phyloP scores from a whole-genome alignment of 2,797 vertebrate genomes.

The Propithecus perrieri region DNA sequence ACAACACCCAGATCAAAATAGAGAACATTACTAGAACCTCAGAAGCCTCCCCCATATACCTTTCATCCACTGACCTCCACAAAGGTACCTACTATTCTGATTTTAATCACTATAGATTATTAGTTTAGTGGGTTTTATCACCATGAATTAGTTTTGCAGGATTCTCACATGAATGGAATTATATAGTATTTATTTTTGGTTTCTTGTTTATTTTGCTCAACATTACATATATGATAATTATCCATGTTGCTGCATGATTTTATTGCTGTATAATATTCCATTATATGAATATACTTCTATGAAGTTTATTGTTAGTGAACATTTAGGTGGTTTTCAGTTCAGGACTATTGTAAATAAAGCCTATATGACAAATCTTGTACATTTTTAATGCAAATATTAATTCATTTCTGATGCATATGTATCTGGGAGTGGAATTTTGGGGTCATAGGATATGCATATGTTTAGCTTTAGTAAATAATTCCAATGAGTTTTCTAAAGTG shows the following conservation, averaged over 20 bases:
- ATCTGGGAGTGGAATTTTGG: not conserved
- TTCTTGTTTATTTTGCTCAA: not conserved
- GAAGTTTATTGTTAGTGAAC: not conserved
- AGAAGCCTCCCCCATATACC: not conserved
- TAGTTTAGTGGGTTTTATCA: not conserved
- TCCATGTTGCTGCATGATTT: not conserved
- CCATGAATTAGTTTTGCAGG: not conserved
- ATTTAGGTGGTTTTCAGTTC: not conserved
- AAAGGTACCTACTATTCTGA: not conserved
- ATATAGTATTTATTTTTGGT: not conserved
- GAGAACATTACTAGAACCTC: not conserved
- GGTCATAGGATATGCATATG: not conserved
- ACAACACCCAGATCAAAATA: not conserved
- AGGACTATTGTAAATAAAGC: not conserved
- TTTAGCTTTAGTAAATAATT: not conserved
- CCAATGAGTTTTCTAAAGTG: not conserved
- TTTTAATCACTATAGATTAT: not conserved
- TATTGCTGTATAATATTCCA: not conserved
- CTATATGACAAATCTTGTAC: not conserved
- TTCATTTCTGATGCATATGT: not conserved
- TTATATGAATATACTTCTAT: not conserved
- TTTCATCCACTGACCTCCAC: not conserved
- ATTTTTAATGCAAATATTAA: slow-evolving; percentile 18
- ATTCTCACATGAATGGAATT: not conserved
- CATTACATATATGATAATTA: not conserved